A percentile compares a stretch with the other conserved stretches of the same genome.
Conservation (phyloP, 1,140 invertebrate species). For the Frieseomelitta varia region DNA sequence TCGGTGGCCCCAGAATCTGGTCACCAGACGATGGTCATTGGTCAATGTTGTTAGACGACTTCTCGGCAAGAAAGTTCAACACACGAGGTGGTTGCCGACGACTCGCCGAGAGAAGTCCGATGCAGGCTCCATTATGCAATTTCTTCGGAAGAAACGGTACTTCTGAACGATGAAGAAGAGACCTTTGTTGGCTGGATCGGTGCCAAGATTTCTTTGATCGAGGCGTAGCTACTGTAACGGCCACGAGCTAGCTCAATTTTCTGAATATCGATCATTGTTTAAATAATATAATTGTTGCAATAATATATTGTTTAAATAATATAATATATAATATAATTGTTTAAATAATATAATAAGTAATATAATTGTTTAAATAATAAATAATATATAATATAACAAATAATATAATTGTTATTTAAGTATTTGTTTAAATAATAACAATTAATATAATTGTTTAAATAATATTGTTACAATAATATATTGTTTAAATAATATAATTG, state of each 20-base stretch:
- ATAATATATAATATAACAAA: no score
- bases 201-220: conserved; percentile 31
- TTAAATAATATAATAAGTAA: no score
- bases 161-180: conserved; percentile 36
- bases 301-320: no score
- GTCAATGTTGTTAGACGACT: conserved; percentile 64
- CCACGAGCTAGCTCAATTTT: neutral
- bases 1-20: conserved; percentile 59
- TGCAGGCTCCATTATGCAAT: conserved; percentile 61
- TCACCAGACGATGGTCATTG: conserved; percentile 68
- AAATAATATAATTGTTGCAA: neutral
- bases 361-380: accelerated
- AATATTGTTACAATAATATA: no score
- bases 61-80: conserved; percentile 52
- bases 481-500: neutral
- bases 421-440: no score
- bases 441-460: neutral
- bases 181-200: conserved; percentile 21
- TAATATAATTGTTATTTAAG: no score
- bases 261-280: neutral
- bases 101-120: conserved; percentile 36
- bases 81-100: neutral
- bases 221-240: neutral
- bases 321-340: accelerated
- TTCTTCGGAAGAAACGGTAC: conserved; percentile 58